phyloP scores from a whole-genome alignment of 2,113 vertebrate species.

The Chaetodon auriga region DNA sequence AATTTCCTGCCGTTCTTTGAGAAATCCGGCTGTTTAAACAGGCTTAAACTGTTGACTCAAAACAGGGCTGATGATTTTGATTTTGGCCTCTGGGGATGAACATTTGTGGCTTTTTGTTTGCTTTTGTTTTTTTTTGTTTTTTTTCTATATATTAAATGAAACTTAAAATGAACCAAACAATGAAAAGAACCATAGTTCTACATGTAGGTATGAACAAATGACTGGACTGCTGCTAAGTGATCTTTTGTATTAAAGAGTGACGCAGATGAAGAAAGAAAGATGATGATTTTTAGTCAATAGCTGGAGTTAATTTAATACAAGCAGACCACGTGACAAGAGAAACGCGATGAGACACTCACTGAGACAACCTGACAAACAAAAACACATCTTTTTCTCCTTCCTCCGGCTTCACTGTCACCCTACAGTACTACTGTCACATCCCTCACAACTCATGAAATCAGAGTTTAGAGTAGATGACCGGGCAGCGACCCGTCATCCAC shows the following conservation, averaged over 20 bases:
- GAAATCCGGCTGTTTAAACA: slow-evolving; percentile 7
- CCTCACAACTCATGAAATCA: slow-evolving; percentile 23
- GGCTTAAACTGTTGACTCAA: not conserved
- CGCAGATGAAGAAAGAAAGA: not conserved
- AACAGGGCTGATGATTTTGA: not conserved
- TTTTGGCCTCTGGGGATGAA: too few species aligned
- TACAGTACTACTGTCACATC: not conserved
- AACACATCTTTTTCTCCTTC: not conserved
- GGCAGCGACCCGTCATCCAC: not conserved
- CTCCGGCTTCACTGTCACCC: not conserved
- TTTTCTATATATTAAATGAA: not conserved
- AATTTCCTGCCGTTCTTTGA: not conserved
- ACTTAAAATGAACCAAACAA: not conserved
- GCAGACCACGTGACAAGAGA: not conserved
- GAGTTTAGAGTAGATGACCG: slow-evolving; percentile 9
- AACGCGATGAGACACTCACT: not conserved
- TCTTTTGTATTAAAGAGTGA: not conserved
- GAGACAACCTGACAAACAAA: not conserved
- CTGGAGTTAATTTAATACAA: not conserved
- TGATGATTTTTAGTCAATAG: not conserved
- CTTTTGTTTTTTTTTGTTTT: too few species aligned
- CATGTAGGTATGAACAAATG: not conserved
- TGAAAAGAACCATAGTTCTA: not conserved
- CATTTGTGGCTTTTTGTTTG: too few species aligned
- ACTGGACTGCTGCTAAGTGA: not conserved